These are phyloP conservation scores for Gryllus bimaculatus DNA, from an alignment of 1,140 invertebrate species.

Conservation along the genomic window DNA sequence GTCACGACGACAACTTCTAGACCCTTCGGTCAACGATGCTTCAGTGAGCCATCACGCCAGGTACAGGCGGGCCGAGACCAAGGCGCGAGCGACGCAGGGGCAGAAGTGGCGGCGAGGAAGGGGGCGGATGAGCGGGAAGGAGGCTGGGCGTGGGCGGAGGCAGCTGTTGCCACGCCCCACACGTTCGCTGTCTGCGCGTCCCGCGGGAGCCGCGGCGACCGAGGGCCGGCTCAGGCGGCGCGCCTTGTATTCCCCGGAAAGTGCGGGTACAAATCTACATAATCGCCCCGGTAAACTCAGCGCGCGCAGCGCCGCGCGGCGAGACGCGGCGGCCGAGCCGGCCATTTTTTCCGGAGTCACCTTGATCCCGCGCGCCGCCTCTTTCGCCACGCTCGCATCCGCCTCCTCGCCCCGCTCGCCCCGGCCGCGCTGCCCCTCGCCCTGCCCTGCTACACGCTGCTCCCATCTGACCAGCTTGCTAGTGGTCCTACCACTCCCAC, in stretches of 20 bases:
- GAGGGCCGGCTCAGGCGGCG: not conserved
- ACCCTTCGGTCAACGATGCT: too few relatives aligned
- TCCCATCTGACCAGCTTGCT: not conserved
- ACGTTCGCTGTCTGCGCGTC: too few relatives aligned
- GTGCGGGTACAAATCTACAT: not conserved
- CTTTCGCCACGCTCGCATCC: too few relatives aligned
- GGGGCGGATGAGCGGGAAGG: not conserved
- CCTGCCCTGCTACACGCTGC: not conserved
- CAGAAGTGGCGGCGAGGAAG: not conserved
- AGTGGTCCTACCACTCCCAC: too few relatives aligned
- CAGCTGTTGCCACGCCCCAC: too few relatives aligned
- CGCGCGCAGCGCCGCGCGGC: too few relatives aligned
- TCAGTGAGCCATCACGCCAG: too few relatives aligned
- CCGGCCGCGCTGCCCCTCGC: not conserved
- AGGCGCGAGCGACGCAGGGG: too few relatives aligned
- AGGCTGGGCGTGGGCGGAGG: too few relatives aligned
- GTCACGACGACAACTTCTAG: too few relatives aligned
- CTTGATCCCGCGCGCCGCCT: not conserved
- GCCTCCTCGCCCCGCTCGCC: too few relatives aligned
- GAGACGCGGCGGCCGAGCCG: not conserved
- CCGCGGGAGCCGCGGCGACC: not conserved
- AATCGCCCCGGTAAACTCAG: not conserved
- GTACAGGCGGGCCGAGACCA: too few relatives aligned
- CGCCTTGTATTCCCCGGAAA: not conserved
- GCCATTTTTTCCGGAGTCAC: not conserved